Evolutionary conservation across 2,888 invertebrate species (phyloP), one percentile per base, ranked within the genome.

Genomic region (Slavum lentiscoides): DNA sequence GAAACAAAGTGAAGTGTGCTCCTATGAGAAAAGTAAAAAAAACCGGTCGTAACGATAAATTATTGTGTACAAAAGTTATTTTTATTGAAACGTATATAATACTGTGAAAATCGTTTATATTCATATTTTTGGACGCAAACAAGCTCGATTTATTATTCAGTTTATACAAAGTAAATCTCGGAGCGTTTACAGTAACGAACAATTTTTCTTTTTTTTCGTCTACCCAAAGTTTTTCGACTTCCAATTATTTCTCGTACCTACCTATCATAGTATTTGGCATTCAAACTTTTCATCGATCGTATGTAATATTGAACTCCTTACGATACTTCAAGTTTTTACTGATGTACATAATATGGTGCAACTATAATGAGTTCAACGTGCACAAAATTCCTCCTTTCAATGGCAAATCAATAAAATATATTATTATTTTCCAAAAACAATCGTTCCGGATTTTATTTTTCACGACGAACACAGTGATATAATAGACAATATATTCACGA

Each of bases 11-110:
- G 6, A 9, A 1, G 11, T 11, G 43, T 43, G 43, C 6, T 43
- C 43, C 4, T 43, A 9, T n/a, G n/a, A 43, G n/a, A 2, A 67
- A 67, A 43, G 21, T 43, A 19, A 39, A 30, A 43, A 67, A 15
- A 67, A 67, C 21, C 21, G 43, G 43, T 67, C 67, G 43, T 21
- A 21, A 21, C 15, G 15, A 68, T 68, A 68, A 68, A 53, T 49
- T 30, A 30, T 30, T n/a, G 59, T 68, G 4, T 53, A 53, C 21
- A 17, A 23, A 67, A 67, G 30, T 30, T 67, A 67, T 43, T 67
- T 67, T 67, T 67, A 67, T 67, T 43, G 43, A 43, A 67, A 49
- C 39, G 66, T 39, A 13, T 19, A 4, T 19, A 15, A 49, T 43
- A 43, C n/a, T 67, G 43, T 67, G 21, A 67, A 67, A 21, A 15